Evolutionary conservation across 2,113 vertebrate species (phyloP), one percentile per base, ranked within the genome.

Genomic region (Petrocephalus zakoni): DNA sequence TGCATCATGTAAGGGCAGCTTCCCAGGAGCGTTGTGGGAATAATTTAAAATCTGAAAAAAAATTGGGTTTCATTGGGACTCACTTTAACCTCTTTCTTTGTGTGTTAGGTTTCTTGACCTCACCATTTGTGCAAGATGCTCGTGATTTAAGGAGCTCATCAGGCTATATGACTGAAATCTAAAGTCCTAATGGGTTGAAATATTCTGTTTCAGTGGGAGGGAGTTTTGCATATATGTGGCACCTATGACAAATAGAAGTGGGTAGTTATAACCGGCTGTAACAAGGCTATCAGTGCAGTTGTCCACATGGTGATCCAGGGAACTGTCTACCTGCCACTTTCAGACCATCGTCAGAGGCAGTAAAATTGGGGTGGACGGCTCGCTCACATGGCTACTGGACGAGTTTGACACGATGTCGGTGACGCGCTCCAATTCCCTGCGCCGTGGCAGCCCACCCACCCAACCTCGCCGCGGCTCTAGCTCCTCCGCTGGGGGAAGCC

Each of bases 341-440:
- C 90, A 99, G 97, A 95, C 95, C 88, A 99, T 99, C 72, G 98
- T 99, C 3, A 95, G 98, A 2, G 98, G 98, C 92, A 97, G 93
- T 93, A 98, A 96, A 93, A 90, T 97, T 0, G 94, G 94, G 49
- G 95, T 94, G 86, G 98, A 97, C 29, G 97, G 97, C 88, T 97
- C 98, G 9, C 94, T 99, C 61, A 96, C 97, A 0, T 97, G 98
- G 97, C 96, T 99, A 87, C 92, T 99, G 90, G 97, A 97, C 5
- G 97, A 98, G 91, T 98, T 98, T 89, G 97, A 98, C 93, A 96
- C 94, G 91, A 97, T 99, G 96, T 99, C 98, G 0, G 97, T 99
- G 90, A 98, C 96, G 0, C 97, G 97, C 89, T 98, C 98, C 90
- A 99, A 99, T 93, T 99, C 98, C 13, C 94, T 98, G 91, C 95